These are phyloP conservation scores for Rhogogaster chlorosoma DNA, from an alignment of 2,888 invertebrate species.

Conservation along the genomic window DNA sequence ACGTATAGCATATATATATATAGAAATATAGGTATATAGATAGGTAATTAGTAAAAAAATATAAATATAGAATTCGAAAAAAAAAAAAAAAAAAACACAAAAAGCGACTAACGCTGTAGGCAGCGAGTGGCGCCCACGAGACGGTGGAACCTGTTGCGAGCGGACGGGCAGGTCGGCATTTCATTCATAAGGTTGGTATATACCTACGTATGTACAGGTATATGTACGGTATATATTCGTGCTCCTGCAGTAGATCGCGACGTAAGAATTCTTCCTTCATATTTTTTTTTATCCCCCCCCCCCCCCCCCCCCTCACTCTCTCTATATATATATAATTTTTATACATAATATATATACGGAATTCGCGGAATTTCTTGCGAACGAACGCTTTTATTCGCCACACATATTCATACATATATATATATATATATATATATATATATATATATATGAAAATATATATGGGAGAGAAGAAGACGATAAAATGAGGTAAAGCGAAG, in stretches of 20 bases:
- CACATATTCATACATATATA: too few relatives aligned
- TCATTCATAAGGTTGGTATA: conserved; percentile 44
- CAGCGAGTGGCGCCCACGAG: conserved; percentile 73
- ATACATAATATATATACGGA: too few relatives aligned
- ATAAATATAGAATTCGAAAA: neutral
- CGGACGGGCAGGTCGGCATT: conserved; percentile 40
- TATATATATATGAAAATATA: neutral
- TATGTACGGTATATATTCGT: neutral
- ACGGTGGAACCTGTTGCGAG: conserved; percentile 64
- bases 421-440: neutral
- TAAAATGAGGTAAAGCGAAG: neutral
- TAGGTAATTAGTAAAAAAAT: neutral
- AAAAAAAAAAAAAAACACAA: neutral
- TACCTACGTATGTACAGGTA: neutral
- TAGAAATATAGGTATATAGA: neutral
- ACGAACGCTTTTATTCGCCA: too few relatives aligned
- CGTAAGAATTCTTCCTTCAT: neutral
- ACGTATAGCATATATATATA: neutral
- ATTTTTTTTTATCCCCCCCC: too few relatives aligned
- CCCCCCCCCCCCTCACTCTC: too few relatives aligned
- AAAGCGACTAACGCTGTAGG: conserved; percentile 13
- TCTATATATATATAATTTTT: too few relatives aligned
- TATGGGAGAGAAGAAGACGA: neutral
- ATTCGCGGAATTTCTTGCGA: too few relatives aligned
- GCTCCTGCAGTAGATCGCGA: neutral